These are phyloP conservation scores for Ceriagrion tenellum DNA, from an alignment of 2,888 invertebrate genomes.

Conservation along the genomic window DNA sequence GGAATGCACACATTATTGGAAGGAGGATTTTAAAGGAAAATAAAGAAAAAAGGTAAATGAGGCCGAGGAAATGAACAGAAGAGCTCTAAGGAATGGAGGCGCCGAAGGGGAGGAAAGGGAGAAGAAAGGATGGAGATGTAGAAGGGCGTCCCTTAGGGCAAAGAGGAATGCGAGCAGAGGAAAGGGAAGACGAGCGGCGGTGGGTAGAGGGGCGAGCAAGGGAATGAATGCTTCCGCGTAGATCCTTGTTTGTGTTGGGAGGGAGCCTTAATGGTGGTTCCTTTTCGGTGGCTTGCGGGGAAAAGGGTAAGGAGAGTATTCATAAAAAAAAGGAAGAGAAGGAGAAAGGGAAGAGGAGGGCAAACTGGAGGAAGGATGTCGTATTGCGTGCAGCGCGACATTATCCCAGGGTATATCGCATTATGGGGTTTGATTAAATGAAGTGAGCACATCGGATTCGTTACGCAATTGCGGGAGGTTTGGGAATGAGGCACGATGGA, in stretches of 20 bases:
- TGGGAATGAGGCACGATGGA: not conserved
- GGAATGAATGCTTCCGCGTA: conserved; percentile 38
- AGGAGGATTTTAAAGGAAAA: not conserved
- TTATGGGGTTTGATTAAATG: not conserved
- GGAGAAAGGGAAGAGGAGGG: not conserved
- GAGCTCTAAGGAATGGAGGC: not conserved
- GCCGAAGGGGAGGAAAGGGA: not conserved
- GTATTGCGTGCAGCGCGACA: not conserved
- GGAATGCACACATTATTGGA: not conserved
- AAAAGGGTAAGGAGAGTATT: not conserved
- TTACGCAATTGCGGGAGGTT: not conserved
- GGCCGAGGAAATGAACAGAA: not conserved
- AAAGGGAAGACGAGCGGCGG: not conserved
- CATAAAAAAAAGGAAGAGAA: not conserved
- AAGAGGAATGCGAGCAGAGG: not conserved
- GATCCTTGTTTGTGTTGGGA: conserved; percentile 48
- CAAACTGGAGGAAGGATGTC: not conserved
- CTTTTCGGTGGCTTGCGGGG: conserved; percentile 9
- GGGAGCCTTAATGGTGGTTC: conserved; percentile 15
- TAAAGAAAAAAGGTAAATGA: not conserved
- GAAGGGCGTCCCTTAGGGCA: not conserved
- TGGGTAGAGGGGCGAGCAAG: not conserved
- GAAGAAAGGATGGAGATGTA: not conserved
- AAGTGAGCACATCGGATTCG: not conserved
- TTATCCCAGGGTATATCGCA: not conserved